Evolutionary conservation across 2,888 invertebrate genomes (phyloP), one percentile per base, ranked within the genome.

Genomic region (Macrosiphum euphorbiae): DNA sequence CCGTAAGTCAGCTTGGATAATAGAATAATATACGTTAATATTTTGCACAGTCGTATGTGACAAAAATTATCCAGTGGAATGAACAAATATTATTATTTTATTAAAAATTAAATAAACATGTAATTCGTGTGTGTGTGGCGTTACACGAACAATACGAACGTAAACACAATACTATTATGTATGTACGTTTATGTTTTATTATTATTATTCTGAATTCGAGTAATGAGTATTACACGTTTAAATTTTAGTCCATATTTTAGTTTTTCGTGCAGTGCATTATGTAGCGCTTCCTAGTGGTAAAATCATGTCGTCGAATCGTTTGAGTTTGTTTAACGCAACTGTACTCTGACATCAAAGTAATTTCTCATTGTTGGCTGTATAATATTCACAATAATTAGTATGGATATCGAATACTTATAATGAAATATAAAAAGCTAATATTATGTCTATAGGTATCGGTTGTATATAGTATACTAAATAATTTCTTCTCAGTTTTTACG

Each of bases 231-330:
- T 35, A 35, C 1, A 78, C 20, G 35, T 20, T 78, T 35, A 78
- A 35, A 35, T 35, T 20, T 78, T 20, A 26, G 26, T 20, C 78
- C 8, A 7, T 35, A 58, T 26, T 8, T 0, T 55, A 78, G 35
- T 78, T 35, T 20, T 78, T 78, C 35, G 7, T 35, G 35, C 47
- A 47, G 47, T 67, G 67, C 52, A 92, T 67, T 78, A 78, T 24
- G 88, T 44, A 92, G 92, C 92, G 92, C 92, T 35, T 88, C 88
- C 92, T 92, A 92, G 92, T 52, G 92, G 92, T 92, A 41, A 92
- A 92, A 58, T 8, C n/a, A 24, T 86, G 44, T 13, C 13, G 44
- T 28, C 5, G 44, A 28, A 89, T 58, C 1, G 28, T 28, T n/a
- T 35, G n/a, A 0, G 35, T 20, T 35, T 7, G 78, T 78, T 35